A percentile compares a stretch with the other conserved stretches of the same genome.
phyloP scores from a whole-genome alignment of 2,113 vertebrate species.

The Martes martes region DNA sequence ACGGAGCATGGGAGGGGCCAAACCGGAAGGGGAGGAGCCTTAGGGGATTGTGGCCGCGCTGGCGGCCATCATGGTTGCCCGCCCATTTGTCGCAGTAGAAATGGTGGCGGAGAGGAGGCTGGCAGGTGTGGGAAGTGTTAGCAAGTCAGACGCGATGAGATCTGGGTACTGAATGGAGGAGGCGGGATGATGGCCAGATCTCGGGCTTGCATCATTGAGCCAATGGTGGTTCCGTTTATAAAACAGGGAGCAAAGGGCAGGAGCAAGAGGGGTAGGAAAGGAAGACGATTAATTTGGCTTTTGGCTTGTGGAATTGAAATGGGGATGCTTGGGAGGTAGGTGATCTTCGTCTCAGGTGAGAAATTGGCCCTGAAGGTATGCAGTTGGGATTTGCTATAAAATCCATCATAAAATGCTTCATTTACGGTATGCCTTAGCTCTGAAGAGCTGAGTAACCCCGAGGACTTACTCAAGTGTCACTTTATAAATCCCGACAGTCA shows the following conservation, averaged over 20 bases:
- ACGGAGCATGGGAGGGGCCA: neutral
- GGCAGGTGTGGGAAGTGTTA: neutral
- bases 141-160: neutral
- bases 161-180: neutral
- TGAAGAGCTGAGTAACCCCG: neutral
- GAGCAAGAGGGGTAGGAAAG: neutral
- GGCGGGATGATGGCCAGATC: neutral
- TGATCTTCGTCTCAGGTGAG: neutral
- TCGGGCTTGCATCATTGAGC: neutral
- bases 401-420: neutral
- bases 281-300: neutral
- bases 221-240: neutral
- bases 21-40: neutral
- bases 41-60: neutral
- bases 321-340: neutral
- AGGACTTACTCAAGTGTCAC: neutral
- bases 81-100: neutral
- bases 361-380: neutral
- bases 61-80: fast-evolving
- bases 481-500: neutral
- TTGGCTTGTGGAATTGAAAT: neutral
- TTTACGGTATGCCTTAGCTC: neutral
- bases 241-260: neutral
- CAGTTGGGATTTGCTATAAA: neutral
- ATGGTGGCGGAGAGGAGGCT: too few relatives aligned